Percentiles rank a stretch among this genome's conserved stretches.
Evolutionary conservation across 2,797 vertebrate species (phyloP).

Genomic region (Tapirus indicus): DNA sequence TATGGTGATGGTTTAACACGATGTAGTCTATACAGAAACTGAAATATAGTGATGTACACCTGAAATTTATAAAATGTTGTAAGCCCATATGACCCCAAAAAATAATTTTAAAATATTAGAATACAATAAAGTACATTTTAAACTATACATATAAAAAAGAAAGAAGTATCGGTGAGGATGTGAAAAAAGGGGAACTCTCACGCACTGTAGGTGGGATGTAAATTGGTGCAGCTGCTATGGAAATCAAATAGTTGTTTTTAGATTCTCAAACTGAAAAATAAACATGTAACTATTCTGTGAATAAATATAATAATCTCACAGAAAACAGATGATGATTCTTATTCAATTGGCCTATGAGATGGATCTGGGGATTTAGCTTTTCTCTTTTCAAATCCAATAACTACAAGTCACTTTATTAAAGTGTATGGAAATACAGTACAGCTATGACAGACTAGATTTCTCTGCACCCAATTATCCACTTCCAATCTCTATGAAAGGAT

Average conservation of each 20-base stretch:
- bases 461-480: neutral
- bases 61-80: too few species aligned
- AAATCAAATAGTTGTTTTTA: neutral
- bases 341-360: neutral
- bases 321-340: neutral
- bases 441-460: neutral
- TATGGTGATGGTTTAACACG: too few species aligned
- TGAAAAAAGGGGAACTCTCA: too few species aligned
- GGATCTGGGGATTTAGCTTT: neutral
- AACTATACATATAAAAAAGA: too few species aligned
- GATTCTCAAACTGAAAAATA: neutral
- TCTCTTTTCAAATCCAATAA: neutral
- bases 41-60: too few species aligned
- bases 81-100: too few species aligned
- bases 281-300: neutral
- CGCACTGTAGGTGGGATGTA: too few species aligned
- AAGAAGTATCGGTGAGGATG: too few species aligned
- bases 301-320: neutral
- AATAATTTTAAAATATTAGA: too few species aligned
- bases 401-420: neutral
- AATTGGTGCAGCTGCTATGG: too few species aligned
- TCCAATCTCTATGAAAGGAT: neutral
- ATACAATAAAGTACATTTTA: too few species aligned
- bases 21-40: too few species aligned
- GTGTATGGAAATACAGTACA: neutral